Evolutionary conservation across 37 sponge, comb jelly and placozoan species (phyloP), one percentile per base, ranked within the genome.

Genomic region (Cliona cf. orientalis): DNA sequence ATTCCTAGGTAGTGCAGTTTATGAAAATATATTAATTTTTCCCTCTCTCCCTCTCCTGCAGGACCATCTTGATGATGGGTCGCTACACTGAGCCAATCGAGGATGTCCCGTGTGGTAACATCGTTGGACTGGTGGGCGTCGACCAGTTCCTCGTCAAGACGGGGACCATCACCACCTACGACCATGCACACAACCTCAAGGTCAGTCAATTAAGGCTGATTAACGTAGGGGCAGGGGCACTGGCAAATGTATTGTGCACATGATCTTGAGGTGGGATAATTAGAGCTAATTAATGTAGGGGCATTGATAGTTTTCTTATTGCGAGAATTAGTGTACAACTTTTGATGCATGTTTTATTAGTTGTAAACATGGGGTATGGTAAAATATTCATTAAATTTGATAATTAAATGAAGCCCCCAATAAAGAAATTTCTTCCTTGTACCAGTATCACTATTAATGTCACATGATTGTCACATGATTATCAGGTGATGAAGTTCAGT

Each of bases 61-160:
- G 99, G 74, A 99, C 99, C 39, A 80, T 99, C 25, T 84, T 99
- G 72, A 99, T 99, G 99, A 99, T 99, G 99, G 99, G 99, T 29
- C 93, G 97, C 6, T 87, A 87, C 45, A 75, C 84, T 41, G 99
- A 99, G 72, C 86, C 97, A 55, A 99, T 99, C 67, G 99, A 99
- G 63, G 92, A 96, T 74, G 99, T 99, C 7, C 99, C 99, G 59
- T 96, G 97, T 88, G 99, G 99, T 46, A 99, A 99, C 86, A 94
- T 95, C 9, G 99, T 94, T 29, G 99, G 99, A 1, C 81, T 99
- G 43, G 99, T 99, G 67, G 99, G 99, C 34, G 97, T 99, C 31
- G 99, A 99, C 85, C 99, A 99, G 89, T 99, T 84, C 83, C 83
- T 99, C 3, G 93, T 99, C 75, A 99, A 99, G 91, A 99, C 99